These are phyloP conservation scores for Mormoops blainvillei DNA, from an alignment of 2,113 vertebrate genomes.

Conservation along the genomic window DNA sequence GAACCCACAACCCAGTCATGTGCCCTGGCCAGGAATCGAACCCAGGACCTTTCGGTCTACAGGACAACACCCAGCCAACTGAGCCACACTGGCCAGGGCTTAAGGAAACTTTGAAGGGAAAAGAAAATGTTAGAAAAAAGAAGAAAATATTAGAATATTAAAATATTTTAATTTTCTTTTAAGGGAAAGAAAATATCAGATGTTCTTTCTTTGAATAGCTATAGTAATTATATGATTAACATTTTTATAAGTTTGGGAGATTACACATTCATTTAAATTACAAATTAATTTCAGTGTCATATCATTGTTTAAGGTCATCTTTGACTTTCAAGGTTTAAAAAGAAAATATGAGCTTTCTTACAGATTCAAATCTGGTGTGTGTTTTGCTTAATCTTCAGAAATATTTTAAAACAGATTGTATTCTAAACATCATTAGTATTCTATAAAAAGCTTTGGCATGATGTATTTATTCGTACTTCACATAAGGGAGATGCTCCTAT, in stretches of 20 bases:
- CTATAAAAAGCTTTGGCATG: slow-evolving; percentile 52
- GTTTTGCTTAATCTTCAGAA: slow-evolving; percentile 53
- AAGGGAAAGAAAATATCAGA: neutral
- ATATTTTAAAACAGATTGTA: slow-evolving; percentile 65
- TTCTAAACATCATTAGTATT: slow-evolving; percentile 49
- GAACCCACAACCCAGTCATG: too few species aligned
- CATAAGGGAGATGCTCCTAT: neutral
- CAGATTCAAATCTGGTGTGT: neutral
- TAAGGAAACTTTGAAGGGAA: neutral
- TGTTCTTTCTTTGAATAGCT: neutral
- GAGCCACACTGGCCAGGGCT: neutral
- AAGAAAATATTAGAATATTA: neutral
- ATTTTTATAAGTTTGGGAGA: neutral
- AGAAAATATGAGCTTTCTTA: slow-evolving; percentile 34
- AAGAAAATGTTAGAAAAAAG: neutral
- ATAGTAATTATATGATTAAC: slow-evolving; percentile 10
- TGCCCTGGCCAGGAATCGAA: too few species aligned
- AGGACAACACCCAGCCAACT: too few species aligned
- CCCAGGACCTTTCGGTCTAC: too few species aligned
- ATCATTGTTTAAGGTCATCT: slow-evolving; percentile 4
- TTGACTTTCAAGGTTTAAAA: neutral
- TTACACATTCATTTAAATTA: slow-evolving; percentile 13
- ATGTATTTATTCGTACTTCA: slow-evolving; percentile 13
- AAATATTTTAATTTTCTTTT: neutral
- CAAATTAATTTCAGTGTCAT: neutral